Conservation (phyloP, 2,888 invertebrate genomes). For the Drosophila phalerata region DNA sequence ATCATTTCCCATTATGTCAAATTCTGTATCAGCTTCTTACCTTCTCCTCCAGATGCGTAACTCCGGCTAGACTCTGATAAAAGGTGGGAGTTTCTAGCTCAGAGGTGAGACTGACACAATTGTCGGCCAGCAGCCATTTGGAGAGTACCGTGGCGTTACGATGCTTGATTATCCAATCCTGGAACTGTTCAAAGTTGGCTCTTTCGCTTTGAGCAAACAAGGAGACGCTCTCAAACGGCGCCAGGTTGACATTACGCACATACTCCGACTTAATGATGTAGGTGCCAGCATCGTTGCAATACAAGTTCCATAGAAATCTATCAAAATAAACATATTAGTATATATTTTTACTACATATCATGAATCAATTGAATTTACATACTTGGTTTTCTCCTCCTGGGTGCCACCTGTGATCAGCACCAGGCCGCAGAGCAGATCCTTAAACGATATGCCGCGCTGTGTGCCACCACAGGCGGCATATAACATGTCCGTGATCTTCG, state of each 20-base stretch:
- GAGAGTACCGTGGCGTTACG: slow-evolving; percentile 92
- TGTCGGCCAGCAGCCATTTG: slow-evolving; percentile 92
- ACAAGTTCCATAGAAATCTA: slow-evolving; percentile 93
- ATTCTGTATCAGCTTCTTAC: slow-evolving; percentile 85
- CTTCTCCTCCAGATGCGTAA: slow-evolving; percentile 93
- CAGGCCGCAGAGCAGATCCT: slow-evolving; percentile 93
- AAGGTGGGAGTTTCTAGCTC: slow-evolving; percentile 95
- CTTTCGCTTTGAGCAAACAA: slow-evolving; percentile 86
- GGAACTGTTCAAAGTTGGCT: slow-evolving; percentile 91
- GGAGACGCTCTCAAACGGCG: slow-evolving; percentile 80
- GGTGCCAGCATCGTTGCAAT: slow-evolving; percentile 92
- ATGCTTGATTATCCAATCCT: slow-evolving; percentile 91
- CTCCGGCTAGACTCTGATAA: slow-evolving; percentile 97
- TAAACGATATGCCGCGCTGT: slow-evolving; percentile 92
- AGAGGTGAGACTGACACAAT: slow-evolving; percentile 90
- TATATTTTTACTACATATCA: background rate
- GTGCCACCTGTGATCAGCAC: slow-evolving; percentile 94
- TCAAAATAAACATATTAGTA: background rate
- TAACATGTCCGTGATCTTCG: slow-evolving; percentile 92
- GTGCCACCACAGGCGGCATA: slow-evolving; percentile 94
- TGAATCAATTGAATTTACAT: slow-evolving; percentile 5
- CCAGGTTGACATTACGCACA: slow-evolving; percentile 87
- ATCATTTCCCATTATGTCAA: background rate
- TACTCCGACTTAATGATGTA: slow-evolving; percentile 92
- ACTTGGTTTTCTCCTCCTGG: slow-evolving; percentile 92